phyloP scores from a whole-genome alignment of 1,140 invertebrate genomes.

The Penaeus chinensis region DNA sequence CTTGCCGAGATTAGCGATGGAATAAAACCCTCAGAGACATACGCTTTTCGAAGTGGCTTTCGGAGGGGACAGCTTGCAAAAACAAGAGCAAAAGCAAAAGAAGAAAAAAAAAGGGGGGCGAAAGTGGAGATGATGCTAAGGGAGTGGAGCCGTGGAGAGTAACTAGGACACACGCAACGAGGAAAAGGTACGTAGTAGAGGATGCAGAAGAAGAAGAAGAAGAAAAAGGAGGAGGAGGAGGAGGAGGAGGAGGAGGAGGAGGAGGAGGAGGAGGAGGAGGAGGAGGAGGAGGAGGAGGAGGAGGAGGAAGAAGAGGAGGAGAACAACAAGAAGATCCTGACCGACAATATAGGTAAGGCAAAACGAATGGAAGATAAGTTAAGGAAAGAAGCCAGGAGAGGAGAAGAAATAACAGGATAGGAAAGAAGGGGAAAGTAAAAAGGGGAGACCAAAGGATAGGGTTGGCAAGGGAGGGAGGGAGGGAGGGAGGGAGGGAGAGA shows the following conservation, averaged over 20 bases:
- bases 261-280: neutral
- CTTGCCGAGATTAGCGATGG: no score
- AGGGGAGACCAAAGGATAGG: neutral
- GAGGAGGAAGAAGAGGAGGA: neutral
- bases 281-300: neutral
- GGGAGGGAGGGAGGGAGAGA: no score
- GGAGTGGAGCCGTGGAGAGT: no score
- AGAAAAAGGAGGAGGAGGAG: neutral
- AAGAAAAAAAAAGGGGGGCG: no score
- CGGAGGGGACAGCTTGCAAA: no score
- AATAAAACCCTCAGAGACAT: no score
- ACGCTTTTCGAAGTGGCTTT: no score
- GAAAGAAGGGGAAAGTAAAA: neutral
- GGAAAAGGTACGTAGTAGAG: neutral
- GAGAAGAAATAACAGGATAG: neutral
- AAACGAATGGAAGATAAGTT: neutral
- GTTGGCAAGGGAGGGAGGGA: neutral
- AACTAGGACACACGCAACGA: no score
- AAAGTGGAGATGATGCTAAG: no score
- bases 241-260: neutral
- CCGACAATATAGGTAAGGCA: neutral
- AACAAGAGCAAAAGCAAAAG: no score
- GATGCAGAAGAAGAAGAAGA: neutral
- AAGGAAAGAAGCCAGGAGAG: conserved; percentile 1
- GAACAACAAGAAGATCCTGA: neutral